These are phyloP conservation scores for Rhineura floridana DNA, from an alignment of 2,113 vertebrate species.

Conservation along the genomic window DNA sequence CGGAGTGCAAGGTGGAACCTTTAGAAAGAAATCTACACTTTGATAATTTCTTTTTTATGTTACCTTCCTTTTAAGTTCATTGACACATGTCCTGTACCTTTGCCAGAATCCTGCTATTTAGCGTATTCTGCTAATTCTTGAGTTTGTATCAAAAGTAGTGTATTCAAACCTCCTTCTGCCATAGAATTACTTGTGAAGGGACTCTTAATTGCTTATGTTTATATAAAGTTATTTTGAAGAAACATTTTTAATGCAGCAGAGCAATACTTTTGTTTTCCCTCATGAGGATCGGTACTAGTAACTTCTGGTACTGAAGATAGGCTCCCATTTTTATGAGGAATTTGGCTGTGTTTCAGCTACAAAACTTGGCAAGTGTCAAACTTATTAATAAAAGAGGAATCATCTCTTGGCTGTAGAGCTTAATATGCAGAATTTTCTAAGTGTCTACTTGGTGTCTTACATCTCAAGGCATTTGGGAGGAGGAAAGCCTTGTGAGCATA, in stretches of 20 bases:
- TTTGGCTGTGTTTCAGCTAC: background rate
- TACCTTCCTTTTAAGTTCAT: background rate
- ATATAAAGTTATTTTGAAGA: background rate
- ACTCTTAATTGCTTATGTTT: background rate
- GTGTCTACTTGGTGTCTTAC: background rate
- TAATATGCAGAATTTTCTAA: background rate
- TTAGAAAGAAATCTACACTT: conserved; percentile 23
- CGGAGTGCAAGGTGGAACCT: background rate
- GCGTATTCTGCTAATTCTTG: background rate
- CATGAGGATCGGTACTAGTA: background rate
- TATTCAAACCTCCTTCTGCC: background rate
- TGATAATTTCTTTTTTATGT: background rate
- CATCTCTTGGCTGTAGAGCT: background rate
- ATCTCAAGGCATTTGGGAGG: background rate
- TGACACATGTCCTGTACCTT: conserved; percentile 14
- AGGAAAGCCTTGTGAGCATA: background rate
- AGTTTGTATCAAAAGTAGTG: background rate
- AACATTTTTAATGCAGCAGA: background rate
- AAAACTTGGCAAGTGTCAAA: conserved; percentile 12
- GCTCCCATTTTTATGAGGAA: background rate
- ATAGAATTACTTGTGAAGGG: background rate
- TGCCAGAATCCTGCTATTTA: background rate
- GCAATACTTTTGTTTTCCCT: background rate
- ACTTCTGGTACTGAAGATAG: background rate
- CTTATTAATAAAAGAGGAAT: too few species aligned